phyloP scores from a whole-genome alignment of 2,797 vertebrate genomes.

The Takifugu rubripes region DNA sequence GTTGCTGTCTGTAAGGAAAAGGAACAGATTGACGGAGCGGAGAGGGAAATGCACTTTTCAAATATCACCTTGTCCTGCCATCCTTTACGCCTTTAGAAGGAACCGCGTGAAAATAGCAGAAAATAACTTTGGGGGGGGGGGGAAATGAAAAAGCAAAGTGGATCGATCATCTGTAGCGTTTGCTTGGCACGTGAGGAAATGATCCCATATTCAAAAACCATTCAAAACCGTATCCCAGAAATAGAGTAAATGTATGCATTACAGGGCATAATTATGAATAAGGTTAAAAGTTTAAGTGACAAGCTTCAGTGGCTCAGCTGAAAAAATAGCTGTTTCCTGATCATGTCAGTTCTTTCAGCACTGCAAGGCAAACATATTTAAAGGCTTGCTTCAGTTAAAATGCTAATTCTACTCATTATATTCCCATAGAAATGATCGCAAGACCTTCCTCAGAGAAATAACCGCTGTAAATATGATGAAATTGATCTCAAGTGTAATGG shows the following conservation, averaged over 20 bases:
- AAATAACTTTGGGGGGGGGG: constrained; percentile 26
- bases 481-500: background rate
- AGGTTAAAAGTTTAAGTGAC: no score
- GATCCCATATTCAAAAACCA: no score
- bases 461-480: background rate
- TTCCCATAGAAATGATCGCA: background rate
- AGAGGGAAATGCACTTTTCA: constrained; percentile 71
- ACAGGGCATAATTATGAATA: no score
- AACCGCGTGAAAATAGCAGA: constrained; percentile 44
- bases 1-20: constrained; percentile 41
- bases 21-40: constrained; percentile 58
- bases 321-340: no score
- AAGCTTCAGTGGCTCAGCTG: no score
- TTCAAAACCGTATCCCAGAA: no score
- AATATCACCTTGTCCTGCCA: constrained; percentile 70
- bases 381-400: background rate
- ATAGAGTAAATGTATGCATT: no score
- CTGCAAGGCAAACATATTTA: background rate
- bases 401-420: background rate
- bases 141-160: constrained; percentile 4
- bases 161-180: no score
- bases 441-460: background rate
- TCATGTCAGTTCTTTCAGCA: background rate
- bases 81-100: constrained; percentile 39
- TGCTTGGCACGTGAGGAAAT: no score